phyloP scores from a whole-genome alignment of 2,888 invertebrate genomes.

The Trichogramma evanescens region DNA sequence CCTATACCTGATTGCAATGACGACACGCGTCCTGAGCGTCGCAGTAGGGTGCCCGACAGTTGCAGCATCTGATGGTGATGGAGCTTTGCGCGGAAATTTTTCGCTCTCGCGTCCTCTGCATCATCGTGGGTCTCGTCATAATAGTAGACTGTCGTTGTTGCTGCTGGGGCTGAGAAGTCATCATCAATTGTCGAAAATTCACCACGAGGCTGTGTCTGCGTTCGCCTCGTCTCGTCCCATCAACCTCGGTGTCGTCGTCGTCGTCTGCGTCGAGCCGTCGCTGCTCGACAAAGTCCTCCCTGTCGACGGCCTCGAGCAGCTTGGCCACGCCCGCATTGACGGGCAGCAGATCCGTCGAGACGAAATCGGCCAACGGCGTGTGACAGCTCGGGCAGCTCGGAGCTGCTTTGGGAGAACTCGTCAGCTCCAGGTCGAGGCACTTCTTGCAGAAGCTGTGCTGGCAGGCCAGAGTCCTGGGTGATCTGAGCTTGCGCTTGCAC shows the following conservation, averaged over 20 bases:
- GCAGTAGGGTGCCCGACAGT: slow-evolving; percentile 40
- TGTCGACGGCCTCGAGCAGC: slow-evolving; percentile 51
- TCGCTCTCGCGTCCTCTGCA: neutral
- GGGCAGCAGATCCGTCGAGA: slow-evolving; percentile 53
- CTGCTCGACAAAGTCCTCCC: slow-evolving; percentile 23
- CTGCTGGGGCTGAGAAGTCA: neutral
- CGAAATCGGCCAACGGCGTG: slow-evolving; percentile 36
- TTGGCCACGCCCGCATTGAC: slow-evolving; percentile 63
- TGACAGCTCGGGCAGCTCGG: slow-evolving; percentile 58
- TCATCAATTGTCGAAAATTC: slow-evolving; percentile 25
- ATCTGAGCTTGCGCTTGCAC: slow-evolving; percentile 53
- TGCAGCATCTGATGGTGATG: slow-evolving; percentile 34
- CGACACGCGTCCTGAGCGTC: slow-evolving; percentile 46
- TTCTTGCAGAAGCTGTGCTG: slow-evolving; percentile 61
- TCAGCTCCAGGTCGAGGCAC: slow-evolving; percentile 53
- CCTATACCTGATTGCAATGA: slow-evolving; percentile 57
- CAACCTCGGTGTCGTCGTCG: neutral
- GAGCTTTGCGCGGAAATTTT: neutral
- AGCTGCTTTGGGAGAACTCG: slow-evolving; percentile 19
- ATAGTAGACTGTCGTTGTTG: no score
- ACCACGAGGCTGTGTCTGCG: slow-evolving; percentile 18
- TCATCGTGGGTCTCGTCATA: neutral
- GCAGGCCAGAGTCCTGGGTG: slow-evolving; percentile 60
- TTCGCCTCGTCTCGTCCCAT: neutral
- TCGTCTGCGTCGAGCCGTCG: slow-evolving; percentile 14